Base-by-base conservation (phyloP, 2,113 vertebrate species). In the Chionomys nivalis region DNA sequence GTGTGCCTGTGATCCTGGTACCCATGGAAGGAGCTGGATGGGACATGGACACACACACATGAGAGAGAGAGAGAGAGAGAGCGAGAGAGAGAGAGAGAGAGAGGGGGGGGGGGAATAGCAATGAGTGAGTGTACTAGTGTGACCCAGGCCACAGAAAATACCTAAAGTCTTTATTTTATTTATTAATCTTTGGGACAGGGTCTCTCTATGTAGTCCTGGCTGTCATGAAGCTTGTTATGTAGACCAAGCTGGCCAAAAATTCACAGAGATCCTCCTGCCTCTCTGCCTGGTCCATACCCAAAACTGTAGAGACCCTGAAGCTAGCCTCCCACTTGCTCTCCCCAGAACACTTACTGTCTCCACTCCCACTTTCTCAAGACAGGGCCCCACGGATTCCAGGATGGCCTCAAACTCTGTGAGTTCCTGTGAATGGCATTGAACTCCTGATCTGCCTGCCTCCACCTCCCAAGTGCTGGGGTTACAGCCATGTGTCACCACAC, bases 81-180 rank as follows among this genome's bases (percentile, higher is more conserved):
- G 44, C 1, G 49, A 49, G 49, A 11, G 49, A 11, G 10, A 49
- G 49, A 11, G 49, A 11, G 49, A 49, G 49, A 11, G 55, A 5
- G 16, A 5, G 16, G 49, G 49, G 49, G 49, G 49, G 12, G 44
- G 11, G 49, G 49, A 11, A 17, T 58, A 66, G 61, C 0, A 52
- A 33, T 0, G 0, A 14, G 2, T 14, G 11, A 91, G 10, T 3
- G 24, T 36, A 1, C 16, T 7, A 4, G 2, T 58, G 58, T 78
- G 42, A 24, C 72, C 72, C 26, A 33, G 28, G 44, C 17, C 36
- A 44, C 42, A 76, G 39, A 81, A 65, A 19, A 77, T 77, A 49
- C 42, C 75, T 77, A 31, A 78, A 78, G 47, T 49, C 44, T 49
- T 78, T 33, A 49, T 78, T 78, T 78, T 79, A 16, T 33, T 79